A percentile compares a stretch with the other conserved stretches of the same genome.
Conservation (phyloP, 2,113 vertebrate genomes). For the Mus spicilegus region DNA sequence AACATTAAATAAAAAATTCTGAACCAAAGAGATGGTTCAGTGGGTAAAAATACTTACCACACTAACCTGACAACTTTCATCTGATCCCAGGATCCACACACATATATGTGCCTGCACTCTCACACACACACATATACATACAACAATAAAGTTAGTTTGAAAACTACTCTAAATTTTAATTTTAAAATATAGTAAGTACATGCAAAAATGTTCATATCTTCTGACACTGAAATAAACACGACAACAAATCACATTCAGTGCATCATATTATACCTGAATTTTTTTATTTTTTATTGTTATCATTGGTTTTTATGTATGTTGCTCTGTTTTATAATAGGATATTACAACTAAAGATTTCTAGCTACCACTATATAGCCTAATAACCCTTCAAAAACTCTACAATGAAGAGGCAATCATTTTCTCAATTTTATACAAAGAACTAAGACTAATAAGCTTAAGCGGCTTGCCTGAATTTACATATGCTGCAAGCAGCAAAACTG, state of each 20-base stretch:
- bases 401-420: slow-evolving; percentile 39
- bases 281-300: background rate
- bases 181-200: slow-evolving; percentile 26
- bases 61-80: background rate
- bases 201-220: slow-evolving; percentile 37
- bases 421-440: slow-evolving; percentile 15
- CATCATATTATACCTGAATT: slow-evolving; percentile 8
- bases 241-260: slow-evolving; percentile 7
- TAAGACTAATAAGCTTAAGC: background rate
- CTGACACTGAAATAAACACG: slow-evolving; percentile 56
- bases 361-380: slow-evolving; percentile 1
- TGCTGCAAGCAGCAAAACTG: background rate
- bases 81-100: background rate
- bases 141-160: background rate
- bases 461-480: background rate
- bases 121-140: background rate
- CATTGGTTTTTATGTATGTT: slow-evolving; percentile 11
- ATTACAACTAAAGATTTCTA: background rate
- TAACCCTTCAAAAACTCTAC: slow-evolving; percentile 38
- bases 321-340: slow-evolving; percentile 17
- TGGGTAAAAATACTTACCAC: background rate
- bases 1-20: background rate
- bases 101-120: background rate
- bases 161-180: background rate
- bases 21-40: background rate